Conservation (phyloP, 1,140 invertebrate genomes). For the Planococcus citri region DNA sequence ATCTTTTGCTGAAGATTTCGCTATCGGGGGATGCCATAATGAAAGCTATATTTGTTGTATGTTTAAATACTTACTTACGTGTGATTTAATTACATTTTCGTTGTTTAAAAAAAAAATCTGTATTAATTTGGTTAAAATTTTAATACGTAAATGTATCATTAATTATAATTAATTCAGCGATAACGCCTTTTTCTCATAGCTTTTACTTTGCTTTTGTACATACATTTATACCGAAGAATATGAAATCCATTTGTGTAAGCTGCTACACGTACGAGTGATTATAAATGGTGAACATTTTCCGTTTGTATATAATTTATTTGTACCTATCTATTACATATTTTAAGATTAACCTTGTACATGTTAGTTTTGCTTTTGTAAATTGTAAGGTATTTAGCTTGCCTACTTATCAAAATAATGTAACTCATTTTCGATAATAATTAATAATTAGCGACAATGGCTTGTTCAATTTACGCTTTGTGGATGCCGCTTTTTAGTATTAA, state of each 20-base stretch:
- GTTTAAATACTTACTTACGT: no score
- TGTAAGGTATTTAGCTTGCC: not conserved
- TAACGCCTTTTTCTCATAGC: not conserved
- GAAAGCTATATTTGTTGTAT: no score
- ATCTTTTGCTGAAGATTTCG: no score
- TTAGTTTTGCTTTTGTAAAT: not conserved
- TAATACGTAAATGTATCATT: not conserved
- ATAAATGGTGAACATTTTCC: not conserved
- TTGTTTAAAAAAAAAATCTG: no score
- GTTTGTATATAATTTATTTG: not conserved
- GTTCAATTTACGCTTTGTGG: no score
- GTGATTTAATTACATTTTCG: no score
- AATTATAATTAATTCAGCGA: not conserved
- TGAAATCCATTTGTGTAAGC: not conserved
- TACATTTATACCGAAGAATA: not conserved
- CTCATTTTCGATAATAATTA: no score
- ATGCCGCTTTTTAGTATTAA: no score
- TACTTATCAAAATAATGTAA: no score
- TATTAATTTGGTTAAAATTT: no score
- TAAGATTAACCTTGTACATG: not conserved
- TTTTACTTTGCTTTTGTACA: not conserved
- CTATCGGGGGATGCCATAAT: no score
- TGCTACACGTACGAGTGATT: not conserved
- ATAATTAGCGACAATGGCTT: no score
- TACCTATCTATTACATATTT: not conserved